Percentiles rank a stretch among this genome's conserved stretches.
Conservation (phyloP, 2,888 invertebrate genomes). For the Heliconius sara region DNA sequence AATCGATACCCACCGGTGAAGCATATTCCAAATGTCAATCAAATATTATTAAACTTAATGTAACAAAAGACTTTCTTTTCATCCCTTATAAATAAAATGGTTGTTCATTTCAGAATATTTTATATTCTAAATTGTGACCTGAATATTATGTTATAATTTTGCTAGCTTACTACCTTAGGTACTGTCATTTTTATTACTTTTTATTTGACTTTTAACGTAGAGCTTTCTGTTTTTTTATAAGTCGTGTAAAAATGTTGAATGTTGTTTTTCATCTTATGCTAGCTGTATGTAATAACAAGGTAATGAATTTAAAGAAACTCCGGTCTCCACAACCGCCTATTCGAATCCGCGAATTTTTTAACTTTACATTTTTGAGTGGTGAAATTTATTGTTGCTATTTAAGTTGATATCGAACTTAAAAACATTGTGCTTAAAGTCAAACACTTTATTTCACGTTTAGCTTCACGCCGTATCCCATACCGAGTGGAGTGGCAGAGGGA, state of each 20-base stretch:
- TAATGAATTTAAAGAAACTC: too few species aligned
- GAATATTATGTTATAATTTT: constrained; percentile 6
- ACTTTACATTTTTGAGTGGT: too few species aligned
- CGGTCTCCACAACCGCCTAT: too few species aligned
- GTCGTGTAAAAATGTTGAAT: neutral
- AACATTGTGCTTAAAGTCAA: too few species aligned
- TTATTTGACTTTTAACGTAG: neutral
- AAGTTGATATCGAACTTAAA: too few species aligned
- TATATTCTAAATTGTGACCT: constrained; percentile 1
- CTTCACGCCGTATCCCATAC: too few species aligned
- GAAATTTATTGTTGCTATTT: too few species aligned
- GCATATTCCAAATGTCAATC: neutral
- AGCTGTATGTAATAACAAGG: too few species aligned
- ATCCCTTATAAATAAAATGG: neutral
- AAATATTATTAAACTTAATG: neutral
- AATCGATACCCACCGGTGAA: neutral
- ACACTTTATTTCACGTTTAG: too few species aligned
- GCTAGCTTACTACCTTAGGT: constrained; percentile 1
- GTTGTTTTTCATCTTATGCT: too few species aligned
- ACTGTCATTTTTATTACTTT: constrained; percentile 14
- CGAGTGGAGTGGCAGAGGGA: too few species aligned
- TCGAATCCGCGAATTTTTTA: too few species aligned
- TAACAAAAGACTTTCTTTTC: neutral
- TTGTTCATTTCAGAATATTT: neutral
- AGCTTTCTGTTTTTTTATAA: neutral